Evolutionary conservation across 2,797 vertebrate genomes (phyloP).

Genomic region (Lindbergichthys nudifrons): DNA sequence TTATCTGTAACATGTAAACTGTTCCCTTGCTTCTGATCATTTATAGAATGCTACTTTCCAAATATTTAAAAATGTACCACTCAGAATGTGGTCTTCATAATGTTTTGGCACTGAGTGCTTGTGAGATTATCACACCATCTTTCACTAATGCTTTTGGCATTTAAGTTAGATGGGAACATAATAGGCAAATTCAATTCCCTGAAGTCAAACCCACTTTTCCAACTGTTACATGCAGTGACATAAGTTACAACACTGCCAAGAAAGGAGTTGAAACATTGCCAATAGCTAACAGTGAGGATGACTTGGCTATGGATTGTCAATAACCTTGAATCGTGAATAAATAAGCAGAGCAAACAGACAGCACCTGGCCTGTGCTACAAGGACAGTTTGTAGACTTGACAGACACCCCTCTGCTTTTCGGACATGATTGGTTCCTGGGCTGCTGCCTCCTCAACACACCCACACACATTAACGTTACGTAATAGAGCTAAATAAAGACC

Average conservation of each 20-base stretch:
- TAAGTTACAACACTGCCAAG: too few species aligned
- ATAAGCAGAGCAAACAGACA: conserved; percentile 36
- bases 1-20: neutral
- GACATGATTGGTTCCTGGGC: conserved; percentile 74
- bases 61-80: neutral
- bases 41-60: neutral
- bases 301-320: conserved; percentile 15
- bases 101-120: neutral
- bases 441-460: conserved; percentile 69
- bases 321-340: conserved; percentile 29
- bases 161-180: neutral
- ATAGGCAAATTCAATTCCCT: neutral
- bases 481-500: conserved; percentile 67
- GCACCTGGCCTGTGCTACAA: conserved; percentile 8
- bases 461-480: conserved; percentile 1
- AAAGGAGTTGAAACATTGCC: neutral
- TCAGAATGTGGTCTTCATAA: neutral
- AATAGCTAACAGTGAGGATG: neutral
- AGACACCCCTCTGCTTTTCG: neutral
- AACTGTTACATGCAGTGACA: neutral
- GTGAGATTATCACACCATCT: neutral
- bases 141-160: too few species aligned
- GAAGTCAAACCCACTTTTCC: neutral
- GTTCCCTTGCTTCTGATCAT: neutral
- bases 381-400: neutral